Conservation (phyloP, 2,113 vertebrate genomes). For the Ictalurus furcatus region DNA sequence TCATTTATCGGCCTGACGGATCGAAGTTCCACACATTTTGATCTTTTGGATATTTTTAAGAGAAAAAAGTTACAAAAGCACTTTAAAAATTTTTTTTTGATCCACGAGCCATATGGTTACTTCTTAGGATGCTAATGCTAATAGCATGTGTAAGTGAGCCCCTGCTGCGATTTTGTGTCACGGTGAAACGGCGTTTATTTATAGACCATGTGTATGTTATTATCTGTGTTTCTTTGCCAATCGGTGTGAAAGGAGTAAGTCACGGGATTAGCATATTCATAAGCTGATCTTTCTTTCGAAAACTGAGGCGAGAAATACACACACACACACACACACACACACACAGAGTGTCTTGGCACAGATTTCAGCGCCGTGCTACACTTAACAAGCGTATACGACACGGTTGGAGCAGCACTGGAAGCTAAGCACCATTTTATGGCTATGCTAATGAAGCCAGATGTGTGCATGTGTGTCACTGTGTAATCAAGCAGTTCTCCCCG, state of each 20-base stretch:
- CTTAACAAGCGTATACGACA: constrained; percentile 43
- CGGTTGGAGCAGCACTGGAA: constrained; percentile 25
- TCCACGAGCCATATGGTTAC: neutral
- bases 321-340: neutral
- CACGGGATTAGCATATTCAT: constrained; percentile 48
- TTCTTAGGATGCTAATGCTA: constrained; percentile 34
- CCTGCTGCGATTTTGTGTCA: constrained; percentile 43
- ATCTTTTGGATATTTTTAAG: neutral
- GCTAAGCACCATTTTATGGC: constrained; percentile 23
- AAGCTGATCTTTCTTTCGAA: neutral
- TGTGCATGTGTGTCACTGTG: neutral
- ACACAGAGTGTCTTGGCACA: constrained; percentile 5
- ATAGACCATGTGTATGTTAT: neutral
- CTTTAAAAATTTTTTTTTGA: neutral
- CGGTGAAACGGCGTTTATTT: neutral
- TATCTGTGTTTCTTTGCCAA: constrained; percentile 45
- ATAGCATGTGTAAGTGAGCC: constrained; percentile 49
- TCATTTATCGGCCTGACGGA: neutral
- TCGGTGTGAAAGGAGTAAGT: constrained; percentile 31
- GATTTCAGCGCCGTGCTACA: constrained; percentile 15
- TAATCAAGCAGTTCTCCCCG: neutral
- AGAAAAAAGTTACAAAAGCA: neutral
- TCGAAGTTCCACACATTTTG: neutral
- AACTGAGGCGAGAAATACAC: constrained; percentile 12
- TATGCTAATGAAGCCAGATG: constrained; percentile 34